These are phyloP conservation scores for Sebastes baramenuke DNA, from an alignment of 2,797 vertebrate genomes.

Conservation along the genomic window DNA sequence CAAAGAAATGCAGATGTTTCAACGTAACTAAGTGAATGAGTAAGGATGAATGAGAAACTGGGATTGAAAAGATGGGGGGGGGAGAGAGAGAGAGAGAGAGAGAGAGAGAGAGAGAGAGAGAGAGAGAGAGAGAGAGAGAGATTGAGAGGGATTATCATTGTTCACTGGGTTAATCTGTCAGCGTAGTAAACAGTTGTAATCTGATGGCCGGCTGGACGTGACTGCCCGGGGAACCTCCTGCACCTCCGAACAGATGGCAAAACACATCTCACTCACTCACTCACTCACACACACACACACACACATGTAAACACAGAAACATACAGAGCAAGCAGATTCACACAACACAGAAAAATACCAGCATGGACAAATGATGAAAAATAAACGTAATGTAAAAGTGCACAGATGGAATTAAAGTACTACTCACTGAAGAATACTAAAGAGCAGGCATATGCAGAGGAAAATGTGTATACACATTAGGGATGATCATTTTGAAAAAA, in stretches of 20 bases:
- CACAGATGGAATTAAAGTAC: neutral
- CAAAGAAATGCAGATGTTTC: neutral
- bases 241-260: conserved; percentile 67
- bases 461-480: neutral
- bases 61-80: neutral
- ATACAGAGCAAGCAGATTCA: neutral
- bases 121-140: conserved; percentile 1
- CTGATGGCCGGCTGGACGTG: conserved; percentile 52
- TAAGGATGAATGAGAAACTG: conserved; percentile 9
- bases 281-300: neutral
- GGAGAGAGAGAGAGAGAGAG: neutral
- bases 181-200: conserved; percentile 83
- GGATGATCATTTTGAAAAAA: too few species aligned
- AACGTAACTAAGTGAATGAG: neutral
- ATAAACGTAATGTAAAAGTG: neutral
- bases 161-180: conserved; percentile 83
- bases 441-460: neutral
- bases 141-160: conserved; percentile 62
- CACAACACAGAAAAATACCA: neutral
- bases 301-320: neutral
- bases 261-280: neutral
- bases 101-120: neutral
- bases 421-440: neutral
- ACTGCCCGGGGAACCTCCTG: conserved; percentile 39
- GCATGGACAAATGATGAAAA: neutral